Evolutionary conservation across 2,113 vertebrate species (phyloP), one percentile per base, ranked within the genome.

Genomic region (Pseudorhombus dupliciocellatus): DNA sequence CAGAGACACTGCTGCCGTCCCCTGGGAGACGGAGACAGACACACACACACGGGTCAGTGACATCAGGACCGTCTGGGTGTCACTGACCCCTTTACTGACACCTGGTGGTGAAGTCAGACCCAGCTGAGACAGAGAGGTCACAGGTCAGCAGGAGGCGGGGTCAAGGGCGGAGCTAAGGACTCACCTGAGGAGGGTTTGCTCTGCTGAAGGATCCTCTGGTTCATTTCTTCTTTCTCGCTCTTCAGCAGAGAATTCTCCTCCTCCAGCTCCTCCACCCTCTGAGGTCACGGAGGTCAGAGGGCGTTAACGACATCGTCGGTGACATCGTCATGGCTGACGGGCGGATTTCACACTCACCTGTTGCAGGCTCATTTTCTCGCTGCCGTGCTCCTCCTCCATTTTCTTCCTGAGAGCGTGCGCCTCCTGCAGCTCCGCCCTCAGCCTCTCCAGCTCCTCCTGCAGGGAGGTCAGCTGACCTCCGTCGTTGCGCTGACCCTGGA

Each of bases 181-280:
- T 40, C 91, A 98, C 98, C 96, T 93, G 91, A 87, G 0, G 68
- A 31, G 42, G 37, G 88, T 68, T 79, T 82, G 0, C 92, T 85
- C 0, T 88, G 91, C 70, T 85, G 67, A 10, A 93, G 86, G 61
- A 97, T 95, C 56, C 69, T 93, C 53, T 75, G 92, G 89, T 98
- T 97, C 37, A 99, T 91, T 37, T 95, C 92, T 24, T 98, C 97
- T 78, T 97, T 99, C 70, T 99, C 95, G 25, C 90, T 91, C 88
- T 98, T 98, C 84, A 99, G 86, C 57, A 96, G 75, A 0, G 86
- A 11, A 0, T 97, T 99, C 75, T 99, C 97, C 22, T 76, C 88
- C 90, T 97, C 94, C 88, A 99, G 90, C 79, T 98, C 95, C 0
- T 93, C 83, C 65, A 99, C 94, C 12, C 93, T 90, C 97, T 99